Conservation (phyloP, 2,113 vertebrate genomes). For the Oncorhynchus nerka region DNA sequence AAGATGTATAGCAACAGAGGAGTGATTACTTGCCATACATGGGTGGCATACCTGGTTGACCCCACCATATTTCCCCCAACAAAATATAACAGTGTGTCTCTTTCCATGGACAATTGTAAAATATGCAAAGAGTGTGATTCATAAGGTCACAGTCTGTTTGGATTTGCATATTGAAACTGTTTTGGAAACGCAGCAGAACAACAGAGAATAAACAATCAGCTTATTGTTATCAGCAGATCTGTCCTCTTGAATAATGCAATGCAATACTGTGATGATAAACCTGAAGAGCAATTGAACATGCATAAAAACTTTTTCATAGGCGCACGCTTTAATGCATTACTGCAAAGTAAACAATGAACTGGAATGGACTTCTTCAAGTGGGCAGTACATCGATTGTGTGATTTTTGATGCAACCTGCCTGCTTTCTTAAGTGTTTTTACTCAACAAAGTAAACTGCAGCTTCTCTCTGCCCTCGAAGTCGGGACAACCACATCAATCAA, state of each 20-base stretch:
- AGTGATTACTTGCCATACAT: too few species aligned
- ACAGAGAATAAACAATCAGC: conserved; percentile 17
- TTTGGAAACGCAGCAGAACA: not conserved
- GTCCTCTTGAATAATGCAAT: conserved; percentile 30
- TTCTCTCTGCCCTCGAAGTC: not conserved
- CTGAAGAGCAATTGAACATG: conserved; percentile 5
- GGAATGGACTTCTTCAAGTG: conserved; percentile 5
- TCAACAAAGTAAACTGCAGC: not conserved
- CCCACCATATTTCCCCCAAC: too few species aligned
- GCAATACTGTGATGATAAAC: conserved; percentile 3
- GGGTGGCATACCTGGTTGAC: too few species aligned
- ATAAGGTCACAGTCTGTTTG: conserved; percentile 25
- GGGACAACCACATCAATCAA: not conserved
- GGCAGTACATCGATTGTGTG: conserved; percentile 2
- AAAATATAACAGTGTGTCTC: not conserved
- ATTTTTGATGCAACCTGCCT: conserved; percentile 20
- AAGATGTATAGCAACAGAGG: too few species aligned
- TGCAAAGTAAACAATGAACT: not conserved
- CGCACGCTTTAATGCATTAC: not conserved
- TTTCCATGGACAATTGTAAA: conserved; percentile 6
- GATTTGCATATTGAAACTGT: conserved; percentile 26
- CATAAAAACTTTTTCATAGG: not conserved
- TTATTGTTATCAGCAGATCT: conserved; percentile 8
- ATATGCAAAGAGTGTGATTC: conserved; percentile 6
- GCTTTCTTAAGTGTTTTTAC: not conserved